Base-by-base conservation (phyloP, 2,888 invertebrate genomes). In the Schizotus pectinicornis region DNA sequence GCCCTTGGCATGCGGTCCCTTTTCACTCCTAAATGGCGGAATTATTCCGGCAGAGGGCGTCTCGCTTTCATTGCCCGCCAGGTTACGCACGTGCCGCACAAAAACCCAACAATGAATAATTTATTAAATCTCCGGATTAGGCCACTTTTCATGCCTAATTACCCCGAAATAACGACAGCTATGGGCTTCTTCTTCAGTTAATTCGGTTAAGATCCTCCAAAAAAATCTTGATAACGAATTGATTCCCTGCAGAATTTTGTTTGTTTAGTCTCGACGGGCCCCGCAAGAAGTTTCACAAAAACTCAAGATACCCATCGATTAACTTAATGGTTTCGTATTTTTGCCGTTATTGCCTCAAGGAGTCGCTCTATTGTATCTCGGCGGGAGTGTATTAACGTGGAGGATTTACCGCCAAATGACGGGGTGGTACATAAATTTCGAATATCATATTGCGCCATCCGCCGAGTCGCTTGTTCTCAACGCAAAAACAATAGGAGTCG, bases 201-300 rank as follows among this genome's bases (percentile, higher is more conserved):
- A 22, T 22, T 22, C 22, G 5, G 22, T 22, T 22, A 22, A 22
- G 5, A 22, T 22, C 8, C 33, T 32, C 39, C 39, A 56, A 54
- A 56, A 56, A 48, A 42, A 43, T 56, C 55, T 13, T 49, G 42
- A 48, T 56, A 56, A 56, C 49, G 55, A 56, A 56, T 56, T 56
- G 55, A 56, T 56, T 49, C 22, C 5, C 22, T 22, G 22, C 5
- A 22, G 22, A 22, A 22, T 22, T 5, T 22, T 22, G 22, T 22
- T 22, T 22, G 22, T 22, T 22, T 2, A 22, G 22, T 5, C 22
- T 22, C 5, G 2, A 2, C 22, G 2, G 22, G 22, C 5, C 22
- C 22, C 22, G n/a, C 5, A 22, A 22, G 22, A 22, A 22, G 22
- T 22, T 22, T 22, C 22, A 22, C 5, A 22, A 22, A 22, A 22